A percentile compares a stretch with the other conserved stretches of the same genome.
These are phyloP conservation scores for Hemiscyllium ocellatum DNA, from an alignment of 2,113 vertebrate genomes.

Conservation along the genomic window DNA sequence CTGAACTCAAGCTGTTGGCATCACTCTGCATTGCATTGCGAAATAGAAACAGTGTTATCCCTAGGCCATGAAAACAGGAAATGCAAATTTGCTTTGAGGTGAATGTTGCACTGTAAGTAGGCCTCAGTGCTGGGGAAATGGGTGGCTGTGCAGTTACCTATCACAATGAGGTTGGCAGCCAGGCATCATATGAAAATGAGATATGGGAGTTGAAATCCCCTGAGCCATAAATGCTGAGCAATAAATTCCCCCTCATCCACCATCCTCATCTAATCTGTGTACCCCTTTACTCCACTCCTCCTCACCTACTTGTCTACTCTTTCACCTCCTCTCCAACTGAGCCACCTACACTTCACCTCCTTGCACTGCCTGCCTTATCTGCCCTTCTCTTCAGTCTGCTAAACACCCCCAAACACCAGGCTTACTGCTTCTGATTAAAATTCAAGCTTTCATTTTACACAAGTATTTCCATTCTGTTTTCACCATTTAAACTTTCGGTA, in stretches of 20 bases:
- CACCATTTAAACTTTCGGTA: neutral
- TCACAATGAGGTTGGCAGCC: neutral
- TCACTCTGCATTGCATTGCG: too few relatives aligned
- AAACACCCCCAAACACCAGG: neutral
- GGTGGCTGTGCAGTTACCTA: neutral
- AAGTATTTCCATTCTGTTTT: neutral
- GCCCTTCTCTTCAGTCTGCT: neutral
- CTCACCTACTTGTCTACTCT: neutral
- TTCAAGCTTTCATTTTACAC: neutral
- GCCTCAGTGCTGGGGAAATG: neutral
- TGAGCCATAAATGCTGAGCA: neutral
- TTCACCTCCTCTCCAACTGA: neutral
- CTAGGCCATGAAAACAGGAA: neutral
- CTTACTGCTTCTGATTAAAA: neutral
- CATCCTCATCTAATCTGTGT: neutral
- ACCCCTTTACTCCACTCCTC: neutral
- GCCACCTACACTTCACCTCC: neutral
- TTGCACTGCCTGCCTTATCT: neutral
- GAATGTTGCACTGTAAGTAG: neutral
- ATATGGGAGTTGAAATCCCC: neutral
- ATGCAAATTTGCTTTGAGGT: neutral
- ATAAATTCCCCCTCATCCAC: neutral
- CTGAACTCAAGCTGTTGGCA: too few relatives aligned
- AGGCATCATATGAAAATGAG: neutral
- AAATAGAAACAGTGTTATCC: neutral